Evolutionary conservation across 2,797 vertebrate genomes (phyloP), one percentile per base, ranked within the genome.

Genomic region (Diplodus puntazzo): DNA sequence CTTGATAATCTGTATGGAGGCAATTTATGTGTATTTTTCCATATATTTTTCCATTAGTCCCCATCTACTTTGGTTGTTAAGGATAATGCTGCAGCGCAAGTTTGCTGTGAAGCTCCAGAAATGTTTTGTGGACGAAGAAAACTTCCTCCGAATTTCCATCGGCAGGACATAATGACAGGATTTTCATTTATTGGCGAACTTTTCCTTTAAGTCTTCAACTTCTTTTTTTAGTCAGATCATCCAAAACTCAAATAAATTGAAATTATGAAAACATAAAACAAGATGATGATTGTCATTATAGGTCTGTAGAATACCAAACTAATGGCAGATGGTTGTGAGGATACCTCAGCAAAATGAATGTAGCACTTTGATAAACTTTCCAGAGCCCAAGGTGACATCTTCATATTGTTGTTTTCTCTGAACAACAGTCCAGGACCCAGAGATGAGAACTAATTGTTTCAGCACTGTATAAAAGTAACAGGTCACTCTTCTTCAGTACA

Each of bases 301-400:
- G 23, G n/a, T 20, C 48, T 65, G 55, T 1, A 18, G 3, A 21
- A 48, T 4, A 46, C 20, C 13, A 65, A 52, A 71, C 5, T n/a
- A 64, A 4, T 58, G 17, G 21, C 0, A 8, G n/a, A 53, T 18
- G 17, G 23, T 49, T 23, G 13, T 67, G 30, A 34, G 30, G 30
- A 7, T 17, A 45, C n/a, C 75, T 75, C 7, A 48, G 43, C 5
- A 39, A 60, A 50, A 59, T 55, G 2, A 64, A 65, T 17, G n/a
- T 60, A 30, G 53, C 23, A 53, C 27, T 53, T 16, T 12, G 25
- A 18, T 42, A 21, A 30, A 54, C 11, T 14, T 1, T 12, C 42
- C 18, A 60, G 39, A 45, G 30, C 30, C 20, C n/a, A 63, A 63
- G 17, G 48, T 45, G 45, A 71, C 20, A 25, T 43, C 21, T 18